Evolutionary conservation across 2,113 vertebrate species (phyloP), one percentile per base, ranked within the genome.

Genomic region (Periophthalmodon schlosseri): DNA sequence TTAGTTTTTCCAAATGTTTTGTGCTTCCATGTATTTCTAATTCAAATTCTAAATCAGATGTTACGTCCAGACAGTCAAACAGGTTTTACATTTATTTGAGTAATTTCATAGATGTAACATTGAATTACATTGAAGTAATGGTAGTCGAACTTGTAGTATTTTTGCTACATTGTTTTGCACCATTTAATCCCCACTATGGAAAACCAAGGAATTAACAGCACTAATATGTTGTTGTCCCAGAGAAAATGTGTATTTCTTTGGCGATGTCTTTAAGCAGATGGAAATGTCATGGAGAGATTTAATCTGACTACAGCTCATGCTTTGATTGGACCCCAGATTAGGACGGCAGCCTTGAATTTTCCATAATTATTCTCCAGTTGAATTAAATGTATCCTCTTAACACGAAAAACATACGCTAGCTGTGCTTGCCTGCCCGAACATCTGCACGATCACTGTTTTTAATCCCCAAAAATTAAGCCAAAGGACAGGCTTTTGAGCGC

Each of bases 321-420:
- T 91, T 89, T 92, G 93, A 94, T 93, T 94, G 86, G 85, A 91
- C 75, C 74, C 64, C 80, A 94, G 93, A 94, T 94, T 94, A 94
- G 83, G 91, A 91, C 74, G 82, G 79, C 83, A 74, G 88, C 80
- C 76, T 73, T 79, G 91, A 69, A 89, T 93, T 90, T 92, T 91
- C 86, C 87, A 94, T 91, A 93, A 93, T 93, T 91, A 91, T 93
- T 89, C 91, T 82, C 69, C 60, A 82, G 86, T 87, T 91, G 88
- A 93, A 93, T 91, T 93, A 92, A 93, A 93, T 23, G 65, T 81
- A 90, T 91, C 90, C 88, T 93, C 88, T 93, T 93, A 91, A 87
- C 84, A 89, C 73, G 64, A 79, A 89, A 88, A 91, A 89, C 91
- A 93, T 90, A 92, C 84, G 80, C 84, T 81, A 77, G 84, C 73